These are phyloP conservation scores for Nemoura dubitans DNA, from an alignment of 2,888 invertebrate genomes.

Conservation along the genomic window DNA sequence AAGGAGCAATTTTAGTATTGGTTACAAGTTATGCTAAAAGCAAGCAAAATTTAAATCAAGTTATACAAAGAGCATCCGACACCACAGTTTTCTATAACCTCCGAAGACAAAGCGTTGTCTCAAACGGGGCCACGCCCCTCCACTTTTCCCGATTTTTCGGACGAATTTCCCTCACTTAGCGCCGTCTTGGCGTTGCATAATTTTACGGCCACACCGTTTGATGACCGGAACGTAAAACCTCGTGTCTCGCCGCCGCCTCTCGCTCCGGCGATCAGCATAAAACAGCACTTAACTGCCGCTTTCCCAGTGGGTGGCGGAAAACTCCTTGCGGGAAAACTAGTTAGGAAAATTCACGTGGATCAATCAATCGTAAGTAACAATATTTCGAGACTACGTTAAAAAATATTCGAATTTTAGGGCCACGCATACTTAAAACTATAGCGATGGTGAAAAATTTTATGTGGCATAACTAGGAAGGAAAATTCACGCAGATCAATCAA, in stretches of 20 bases:
- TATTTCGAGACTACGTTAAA: too few species aligned
- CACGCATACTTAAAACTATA: too few species aligned
- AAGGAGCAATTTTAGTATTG: too few species aligned
- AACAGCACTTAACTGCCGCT: neutral
- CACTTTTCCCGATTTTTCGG: neutral
- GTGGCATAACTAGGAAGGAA: too few species aligned
- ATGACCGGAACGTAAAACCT: neutral
- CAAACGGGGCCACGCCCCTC: neutral
- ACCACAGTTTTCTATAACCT: too few species aligned
- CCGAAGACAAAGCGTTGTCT: too few species aligned
- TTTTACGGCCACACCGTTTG: neutral
- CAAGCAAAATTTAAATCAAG: too few species aligned
- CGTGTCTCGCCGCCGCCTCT: neutral
- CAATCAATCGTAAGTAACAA: neutral
- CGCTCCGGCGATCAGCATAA: neutral
- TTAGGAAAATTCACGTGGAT: neutral
- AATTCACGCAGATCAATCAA: too few species aligned
- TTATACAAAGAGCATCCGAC: too few species aligned
- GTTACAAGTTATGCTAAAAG: too few species aligned
- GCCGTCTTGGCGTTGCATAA: neutral
- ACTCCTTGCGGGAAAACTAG: neutral
- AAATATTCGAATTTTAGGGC: too few species aligned
- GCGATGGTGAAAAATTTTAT: too few species aligned
- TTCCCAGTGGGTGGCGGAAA: neutral
- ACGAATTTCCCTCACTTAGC: neutral